These are phyloP conservation scores for Cynocephalus volans DNA, from an alignment of 2,113 vertebrate genomes.

Conservation along the genomic window DNA sequence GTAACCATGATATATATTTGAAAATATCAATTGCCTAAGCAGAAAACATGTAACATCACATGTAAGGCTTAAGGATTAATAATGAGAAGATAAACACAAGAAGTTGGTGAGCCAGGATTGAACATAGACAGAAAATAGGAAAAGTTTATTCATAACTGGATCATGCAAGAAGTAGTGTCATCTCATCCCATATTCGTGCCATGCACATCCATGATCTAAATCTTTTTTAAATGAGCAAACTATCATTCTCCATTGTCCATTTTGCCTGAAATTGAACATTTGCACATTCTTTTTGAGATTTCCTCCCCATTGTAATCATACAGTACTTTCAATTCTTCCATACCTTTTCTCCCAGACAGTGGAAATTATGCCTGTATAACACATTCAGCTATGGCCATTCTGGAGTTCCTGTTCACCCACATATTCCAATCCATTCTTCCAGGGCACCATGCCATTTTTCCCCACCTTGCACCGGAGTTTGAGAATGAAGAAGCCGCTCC, in stretches of 20 bases:
- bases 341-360: background rate
- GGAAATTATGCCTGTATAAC: background rate
- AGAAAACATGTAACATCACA: background rate
- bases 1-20: background rate
- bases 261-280: background rate
- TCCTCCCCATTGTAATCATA: background rate
- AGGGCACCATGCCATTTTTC: background rate
- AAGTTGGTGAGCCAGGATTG: background rate
- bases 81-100: background rate
- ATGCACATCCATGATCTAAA: accelerated
- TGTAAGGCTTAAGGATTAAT: background rate
- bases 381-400: background rate
- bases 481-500: background rate
- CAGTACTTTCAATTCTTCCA: background rate
- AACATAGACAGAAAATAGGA: background rate
- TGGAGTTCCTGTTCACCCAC: no score
- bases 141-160: background rate
- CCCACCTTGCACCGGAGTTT: accelerated
- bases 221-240: background rate
- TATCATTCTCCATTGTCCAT: background rate
- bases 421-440: accelerated
- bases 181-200: background rate
- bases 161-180: background rate
- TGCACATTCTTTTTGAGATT: background rate
- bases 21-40: no score